phyloP scores from a whole-genome alignment of 2,797 vertebrate species.

The Orestias chungarensis region DNA sequence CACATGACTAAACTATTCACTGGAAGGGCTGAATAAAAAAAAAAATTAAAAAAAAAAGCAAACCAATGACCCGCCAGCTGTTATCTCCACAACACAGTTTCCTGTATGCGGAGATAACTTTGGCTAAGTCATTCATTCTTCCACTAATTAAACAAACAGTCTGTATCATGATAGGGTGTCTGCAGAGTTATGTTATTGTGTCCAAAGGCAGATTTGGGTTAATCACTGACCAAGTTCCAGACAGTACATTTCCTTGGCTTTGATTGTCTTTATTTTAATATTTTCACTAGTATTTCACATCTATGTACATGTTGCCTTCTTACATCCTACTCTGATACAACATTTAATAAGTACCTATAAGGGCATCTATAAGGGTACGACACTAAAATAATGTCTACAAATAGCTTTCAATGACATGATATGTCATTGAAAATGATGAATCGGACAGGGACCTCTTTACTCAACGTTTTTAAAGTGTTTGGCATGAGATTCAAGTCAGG shows the following conservation, averaged over 20 bases:
- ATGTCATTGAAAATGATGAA: neutral
- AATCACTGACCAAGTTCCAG: neutral
- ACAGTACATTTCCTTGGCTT: neutral
- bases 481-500: no score
- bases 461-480: no score
- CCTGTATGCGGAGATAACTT: no score
- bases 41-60: neutral
- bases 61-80: neutral
- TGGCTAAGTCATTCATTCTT: neutral
- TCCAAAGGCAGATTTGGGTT: neutral
- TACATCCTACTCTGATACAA: neutral
- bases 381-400: neutral
- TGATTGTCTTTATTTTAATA: neutral
- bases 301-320: neutral
- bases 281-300: neutral
- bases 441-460: no score
- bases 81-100: slow-evolving; percentile 7
- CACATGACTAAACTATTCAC: slow-evolving; percentile 48
- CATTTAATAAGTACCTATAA: neutral
- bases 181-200: neutral
- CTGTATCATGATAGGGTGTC: neutral
- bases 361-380: neutral
- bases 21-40: slow-evolving; percentile 29
- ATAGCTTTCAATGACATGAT: neutral
- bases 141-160: neutral